Evolutionary conservation across 2,888 invertebrate genomes (phyloP), one percentile per base, ranked within the genome.

Genomic region (Cantharis lateralis): DNA sequence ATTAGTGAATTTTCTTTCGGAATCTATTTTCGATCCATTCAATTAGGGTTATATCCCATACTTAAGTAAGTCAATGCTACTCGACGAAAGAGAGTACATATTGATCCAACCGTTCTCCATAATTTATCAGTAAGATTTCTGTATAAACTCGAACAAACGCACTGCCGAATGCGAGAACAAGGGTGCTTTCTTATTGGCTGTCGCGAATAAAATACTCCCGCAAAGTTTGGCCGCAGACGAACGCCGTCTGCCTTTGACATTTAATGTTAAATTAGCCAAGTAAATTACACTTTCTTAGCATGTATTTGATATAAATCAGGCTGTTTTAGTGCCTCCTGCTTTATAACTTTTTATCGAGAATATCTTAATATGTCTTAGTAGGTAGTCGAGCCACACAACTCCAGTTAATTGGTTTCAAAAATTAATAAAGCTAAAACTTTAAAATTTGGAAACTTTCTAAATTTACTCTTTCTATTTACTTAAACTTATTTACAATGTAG

Each of bases 261-360:
- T 84, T 82, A 84, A 84, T 86, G 86, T 84, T 85, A 85, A 86
- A 85, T 86, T 86, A 85, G 83, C 83, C 83, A 82, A 83, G 84
- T 82, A 86, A 86, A 87, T 87, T 86, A 85, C 82, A 85, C 79
- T 86, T 86, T 85, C 85, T 85, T 85, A 84, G 83, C 84, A 84
- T 85, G 84, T 84, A 85, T 84, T 84, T 81, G 82, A 80, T 82
- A 86, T 86, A 86, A 85, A 85, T 85, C 85, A 85, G 79, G 81
- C 71, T 79, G 81, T 76, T 80, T 79, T 71, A 75, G 76, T 79
- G 63, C 73, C 73, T 79, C 74, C 70, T 68, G 76, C 74, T 79
- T 79, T 80, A 79, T 79, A 77, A 79, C 77, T 76, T 80, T 80
- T 80, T 79, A 70, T 28, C 66, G 68, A 71, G 32, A 71, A 71